Conservation (phyloP, 2,888 invertebrate species). For the Julus scanicus region DNA sequence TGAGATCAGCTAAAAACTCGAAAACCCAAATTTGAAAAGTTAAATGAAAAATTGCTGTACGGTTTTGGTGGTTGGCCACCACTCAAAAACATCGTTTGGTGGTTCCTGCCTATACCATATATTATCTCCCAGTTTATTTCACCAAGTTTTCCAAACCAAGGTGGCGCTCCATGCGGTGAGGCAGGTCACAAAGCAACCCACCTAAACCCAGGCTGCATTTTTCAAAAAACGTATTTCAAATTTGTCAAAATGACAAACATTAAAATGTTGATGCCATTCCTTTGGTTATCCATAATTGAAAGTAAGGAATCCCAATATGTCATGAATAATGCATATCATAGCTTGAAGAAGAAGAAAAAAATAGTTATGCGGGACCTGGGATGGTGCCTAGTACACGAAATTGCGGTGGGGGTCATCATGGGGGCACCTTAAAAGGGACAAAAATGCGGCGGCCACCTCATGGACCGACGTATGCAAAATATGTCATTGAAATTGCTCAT, state of each 20-base stretch:
- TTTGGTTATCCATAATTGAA: background rate
- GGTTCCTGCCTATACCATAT: no score
- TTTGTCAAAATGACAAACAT: conserved; percentile 1
- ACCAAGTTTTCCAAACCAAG: background rate
- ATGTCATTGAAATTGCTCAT: no score
- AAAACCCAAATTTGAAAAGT: no score
- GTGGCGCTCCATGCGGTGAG: background rate
- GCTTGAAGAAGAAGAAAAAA: no score
- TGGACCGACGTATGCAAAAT: background rate
- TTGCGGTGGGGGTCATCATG: background rate
- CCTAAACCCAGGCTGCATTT: background rate
- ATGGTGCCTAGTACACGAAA: background rate
- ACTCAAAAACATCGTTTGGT: no score
- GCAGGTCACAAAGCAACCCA: background rate
- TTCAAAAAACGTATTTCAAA: background rate
- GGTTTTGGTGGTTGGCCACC: no score
- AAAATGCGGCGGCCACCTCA: background rate
- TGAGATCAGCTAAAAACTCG: no score
- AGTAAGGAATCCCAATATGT: background rate
- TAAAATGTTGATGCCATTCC: background rate
- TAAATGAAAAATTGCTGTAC: no score
- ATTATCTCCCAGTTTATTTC: no score
- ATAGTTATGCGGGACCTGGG: background rate
- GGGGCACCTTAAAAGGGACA: background rate
- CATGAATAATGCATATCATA: background rate